Percentiles rank a stretch among this genome's conserved stretches.
Conservation (phyloP, 2,113 vertebrate genomes). For the Callithrix jacchus region DNA sequence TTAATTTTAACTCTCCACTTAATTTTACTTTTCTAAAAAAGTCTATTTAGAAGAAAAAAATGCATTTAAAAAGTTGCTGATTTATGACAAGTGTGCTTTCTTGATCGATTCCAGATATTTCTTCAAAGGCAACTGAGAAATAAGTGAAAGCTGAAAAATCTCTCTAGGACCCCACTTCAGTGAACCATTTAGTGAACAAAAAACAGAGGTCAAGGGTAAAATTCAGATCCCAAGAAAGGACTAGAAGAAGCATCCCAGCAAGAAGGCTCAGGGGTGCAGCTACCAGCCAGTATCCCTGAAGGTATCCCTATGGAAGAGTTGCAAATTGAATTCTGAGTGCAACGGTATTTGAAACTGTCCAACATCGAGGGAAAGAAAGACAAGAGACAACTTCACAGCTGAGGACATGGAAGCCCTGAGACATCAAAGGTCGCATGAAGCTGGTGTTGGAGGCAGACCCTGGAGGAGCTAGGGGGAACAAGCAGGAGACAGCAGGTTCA, state of each 20-base stretch:
- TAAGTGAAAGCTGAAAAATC: background rate
- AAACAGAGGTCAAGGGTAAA: no score
- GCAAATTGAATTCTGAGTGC: no score
- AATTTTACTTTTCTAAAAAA: background rate
- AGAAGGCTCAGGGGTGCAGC: background rate
- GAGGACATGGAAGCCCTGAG: background rate
- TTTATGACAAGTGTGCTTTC: background rate
- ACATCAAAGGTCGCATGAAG: accelerated
- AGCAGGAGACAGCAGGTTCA: background rate
- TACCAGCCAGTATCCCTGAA: background rate
- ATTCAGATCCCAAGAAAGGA: background rate
- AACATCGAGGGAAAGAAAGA: background rate
- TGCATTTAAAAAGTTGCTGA: background rate
- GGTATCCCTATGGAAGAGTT: no score
- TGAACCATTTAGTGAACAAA: background rate
- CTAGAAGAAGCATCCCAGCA: background rate
- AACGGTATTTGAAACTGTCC: background rate
- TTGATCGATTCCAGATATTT: background rate
- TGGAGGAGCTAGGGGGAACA: background rate
- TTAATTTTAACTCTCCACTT: background rate
- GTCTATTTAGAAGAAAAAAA: background rate
- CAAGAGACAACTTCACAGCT: background rate
- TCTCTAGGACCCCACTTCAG: background rate
- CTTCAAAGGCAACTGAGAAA: background rate
- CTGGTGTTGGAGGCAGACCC: background rate